Evolutionary conservation across 2,888 invertebrate genomes (phyloP), one percentile per base, ranked within the genome.

Genomic region (Octodonta nipae): DNA sequence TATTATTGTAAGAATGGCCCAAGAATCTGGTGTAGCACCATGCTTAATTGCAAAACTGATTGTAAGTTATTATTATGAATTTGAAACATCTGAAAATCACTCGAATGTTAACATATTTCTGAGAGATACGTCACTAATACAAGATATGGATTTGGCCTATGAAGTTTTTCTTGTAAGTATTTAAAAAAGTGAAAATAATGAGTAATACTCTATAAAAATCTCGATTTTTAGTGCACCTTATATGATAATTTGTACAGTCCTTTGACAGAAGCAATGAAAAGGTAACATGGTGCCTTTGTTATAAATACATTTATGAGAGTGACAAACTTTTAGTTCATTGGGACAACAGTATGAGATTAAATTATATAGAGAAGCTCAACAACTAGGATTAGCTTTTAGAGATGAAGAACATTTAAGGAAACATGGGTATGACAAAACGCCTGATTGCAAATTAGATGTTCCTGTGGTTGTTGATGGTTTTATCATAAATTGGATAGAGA

Each of bases 401-500:
- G 82, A 83, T 58, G 92, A 93, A 63, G 76, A 78, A 38, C 72
- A 84, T 44, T 67, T 93, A 29, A 63, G 89, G 44, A 69, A 71
- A 26, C 70, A 77, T 52, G 92, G 92, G 1, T 93, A 84, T 60
- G 92, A 93, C 58, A 93, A 92, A 64, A 93, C 93, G 2, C 93
- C 93, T 0, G 93, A 93, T 59, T 74, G 89, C 27, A 89, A 88
- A 62, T 66, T 93, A 31, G 85, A 87, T 56, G 71, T 91, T 13
- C 92, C 92, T 0, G 78, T 91, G 40, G 80, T 84, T 15, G 73
- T 87, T 13, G 79, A 86, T 58, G 86, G 84, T 2, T 75, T 76
- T 49, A 75, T 92, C 14, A 72, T 93, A 0, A 86, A 91, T 58
- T 93, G 93, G 93, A 86, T 93, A 37, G 93, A 93, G 62, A 91